These are phyloP conservation scores for Panopea generosa DNA, from an alignment of 2,888 invertebrate genomes.

Conservation along the genomic window DNA sequence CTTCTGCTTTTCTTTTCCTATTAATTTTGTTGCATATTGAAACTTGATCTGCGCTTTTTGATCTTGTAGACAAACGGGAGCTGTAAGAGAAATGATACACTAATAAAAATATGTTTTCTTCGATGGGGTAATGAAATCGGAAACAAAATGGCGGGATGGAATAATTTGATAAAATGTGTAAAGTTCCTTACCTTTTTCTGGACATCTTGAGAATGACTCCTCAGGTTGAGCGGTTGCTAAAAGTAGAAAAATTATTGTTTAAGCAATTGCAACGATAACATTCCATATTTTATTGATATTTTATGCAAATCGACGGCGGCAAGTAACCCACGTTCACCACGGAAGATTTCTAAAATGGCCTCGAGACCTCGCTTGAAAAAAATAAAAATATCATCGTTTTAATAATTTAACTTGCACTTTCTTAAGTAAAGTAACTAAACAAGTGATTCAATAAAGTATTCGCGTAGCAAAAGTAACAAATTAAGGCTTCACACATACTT, in stretches of 20 bases:
- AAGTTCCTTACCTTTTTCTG: slow-evolving; percentile 74
- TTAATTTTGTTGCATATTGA: slow-evolving; percentile 60
- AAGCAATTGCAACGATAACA: not conserved
- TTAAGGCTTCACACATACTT: too few species aligned
- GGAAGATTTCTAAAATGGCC: too few species aligned
- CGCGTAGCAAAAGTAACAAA: too few species aligned
- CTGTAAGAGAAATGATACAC: slow-evolving; percentile 57
- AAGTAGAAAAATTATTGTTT: not conserved
- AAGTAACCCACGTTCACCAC: too few species aligned
- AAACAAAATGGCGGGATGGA: slow-evolving; percentile 70
- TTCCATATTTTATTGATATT: too few species aligned
- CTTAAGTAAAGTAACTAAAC: too few species aligned
- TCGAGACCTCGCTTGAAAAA: too few species aligned
- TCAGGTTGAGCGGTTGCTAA: not conserved
- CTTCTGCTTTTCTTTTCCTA: slow-evolving; percentile 77
- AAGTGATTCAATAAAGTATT: too few species aligned
- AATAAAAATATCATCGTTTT: too few species aligned
- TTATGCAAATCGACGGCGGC: too few species aligned
- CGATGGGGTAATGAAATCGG: slow-evolving; percentile 7
- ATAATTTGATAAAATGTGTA: slow-evolving; percentile 20
- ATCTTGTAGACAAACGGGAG: slow-evolving; percentile 69
- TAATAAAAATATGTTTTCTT: slow-evolving; percentile 11
- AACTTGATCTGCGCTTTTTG: slow-evolving; percentile 62
- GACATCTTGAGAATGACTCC: slow-evolving; percentile 64
- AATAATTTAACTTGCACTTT: too few species aligned